Evolutionary conservation across 2,113 vertebrate genomes (phyloP), one percentile per base, ranked within the genome.

Genomic region (Calyptomena viridis): DNA sequence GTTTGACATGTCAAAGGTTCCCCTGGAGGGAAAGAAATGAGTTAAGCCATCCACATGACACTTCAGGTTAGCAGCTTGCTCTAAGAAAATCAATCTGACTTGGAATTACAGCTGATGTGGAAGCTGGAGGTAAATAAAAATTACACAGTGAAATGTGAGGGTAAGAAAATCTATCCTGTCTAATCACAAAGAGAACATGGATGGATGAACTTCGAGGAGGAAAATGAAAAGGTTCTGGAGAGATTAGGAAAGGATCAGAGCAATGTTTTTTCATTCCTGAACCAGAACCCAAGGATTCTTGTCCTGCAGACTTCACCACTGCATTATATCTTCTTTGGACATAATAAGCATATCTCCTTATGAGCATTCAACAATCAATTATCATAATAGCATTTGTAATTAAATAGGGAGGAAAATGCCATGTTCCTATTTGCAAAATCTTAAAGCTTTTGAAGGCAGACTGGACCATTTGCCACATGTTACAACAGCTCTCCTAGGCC

Each of bases 271-370:
- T 50, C 40, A 27, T 62, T 91, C 52, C 52, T 84, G 55, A 66
- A 28, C 9, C 14, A 64, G 73, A 72, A 56, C 8, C 8, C 19
- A 52, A 35, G 6, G 18, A 11, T 59, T 10, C n/a, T 52, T 66
- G 14, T 59, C 59, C 39, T 39, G 7, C 39, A 82, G 11, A 0
- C 0, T 64, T 60, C 5, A 12, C 25, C 4, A 1, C 24, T 89
- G 63, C 16, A 16, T 55, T 74, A 2, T 24, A 14, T 77, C 19
- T 40, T 71, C 56, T 79, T 82, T 64, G 55, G 39, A 33, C 60
- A 30, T 13, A 28, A 62, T 28, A 27, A 63, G 12, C 37, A 63
- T 63, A 35, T 73, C 59, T 64, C 31, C n/a, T 71, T 63, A 35
- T 4, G 6, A 72, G 20, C 17, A 19, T 64, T 82, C 52, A 74